A percentile compares a stretch with the other conserved stretches of the same genome.
Evolutionary conservation across 2,797 vertebrate species (phyloP).

Genomic region (Danio albolineatus): DNA sequence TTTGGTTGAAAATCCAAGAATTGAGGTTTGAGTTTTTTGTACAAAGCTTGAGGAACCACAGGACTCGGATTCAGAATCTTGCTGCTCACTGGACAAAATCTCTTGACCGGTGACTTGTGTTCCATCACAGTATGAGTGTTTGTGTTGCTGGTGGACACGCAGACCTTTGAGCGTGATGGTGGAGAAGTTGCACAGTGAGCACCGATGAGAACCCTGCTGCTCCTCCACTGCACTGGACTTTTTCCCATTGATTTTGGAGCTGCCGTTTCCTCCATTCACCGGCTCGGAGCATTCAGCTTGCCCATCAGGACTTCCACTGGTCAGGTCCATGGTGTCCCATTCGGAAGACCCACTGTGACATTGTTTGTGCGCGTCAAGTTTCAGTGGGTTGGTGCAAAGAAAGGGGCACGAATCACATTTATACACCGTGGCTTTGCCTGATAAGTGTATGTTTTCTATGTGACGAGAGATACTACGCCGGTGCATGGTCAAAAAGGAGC

Average conservation of each 20-base stretch:
- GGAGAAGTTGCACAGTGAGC: conserved; percentile 95
- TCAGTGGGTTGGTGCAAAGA: conserved; percentile 94
- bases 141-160: conserved; percentile 98
- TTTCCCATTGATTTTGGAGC: conserved; percentile 86
- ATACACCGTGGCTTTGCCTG: conserved; percentile 94
- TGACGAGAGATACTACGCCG: conserved; percentile 96
- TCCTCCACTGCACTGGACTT: conserved; percentile 84
- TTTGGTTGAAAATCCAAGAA: conserved; percentile 95
- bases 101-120: conserved; percentile 85
- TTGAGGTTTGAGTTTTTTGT: conserved; percentile 98
- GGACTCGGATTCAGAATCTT: conserved; percentile 86
- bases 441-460: conserved; percentile 97
- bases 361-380: conserved; percentile 92
- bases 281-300: conserved; percentile 82
- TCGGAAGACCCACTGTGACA: conserved; percentile 86
- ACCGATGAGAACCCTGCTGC: conserved; percentile 88
- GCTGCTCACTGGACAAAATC: conserved; percentile 79
- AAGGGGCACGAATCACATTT: conserved; percentile 97
- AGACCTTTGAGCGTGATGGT: conserved; percentile 97
- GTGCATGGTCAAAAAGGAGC: conserved; percentile 97
- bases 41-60: conserved; percentile 86
- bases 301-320: conserved; percentile 84
- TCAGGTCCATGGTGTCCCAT: conserved; percentile 90
- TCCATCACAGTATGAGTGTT: conserved; percentile 98
- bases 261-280: conserved; percentile 82